Evolutionary conservation across 2,113 vertebrate species (phyloP).

Genomic region (Danio rerio): GRCz12tu NC_133188.1:38584001-38584500

Average conservation of each 20-base stretch:
- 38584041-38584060: background rate
- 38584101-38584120: slow-evolving; percentile 18
- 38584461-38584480: slow-evolving; percentile 41
- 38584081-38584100: slow-evolving; percentile 38
- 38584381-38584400: slow-evolving; percentile 49
- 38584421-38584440: slow-evolving; percentile 54
- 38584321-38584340: slow-evolving; percentile 45
- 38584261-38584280: slow-evolving; percentile 32
- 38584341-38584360: slow-evolving; percentile 38
- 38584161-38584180: slow-evolving; percentile 47
- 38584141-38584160: slow-evolving; percentile 35
- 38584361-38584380: slow-evolving; percentile 48
- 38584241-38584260: slow-evolving; percentile 55
- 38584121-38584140: slow-evolving; percentile 40
- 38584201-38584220: slow-evolving; percentile 51
- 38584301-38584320: slow-evolving; percentile 29
- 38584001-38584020: background rate
- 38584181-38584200: slow-evolving; percentile 39
- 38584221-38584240: slow-evolving; percentile 57
- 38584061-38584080: background rate
- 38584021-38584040: slow-evolving; percentile 23
- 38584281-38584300: slow-evolving; percentile 34
- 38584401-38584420: slow-evolving; percentile 40
- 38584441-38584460: slow-evolving; percentile 50
- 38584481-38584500: slow-evolving; percentile 53